Evolutionary conservation across 1,140 invertebrate species (phyloP), one percentile per base, ranked within the genome.

Genomic region (Papilio dardanus): DNA sequence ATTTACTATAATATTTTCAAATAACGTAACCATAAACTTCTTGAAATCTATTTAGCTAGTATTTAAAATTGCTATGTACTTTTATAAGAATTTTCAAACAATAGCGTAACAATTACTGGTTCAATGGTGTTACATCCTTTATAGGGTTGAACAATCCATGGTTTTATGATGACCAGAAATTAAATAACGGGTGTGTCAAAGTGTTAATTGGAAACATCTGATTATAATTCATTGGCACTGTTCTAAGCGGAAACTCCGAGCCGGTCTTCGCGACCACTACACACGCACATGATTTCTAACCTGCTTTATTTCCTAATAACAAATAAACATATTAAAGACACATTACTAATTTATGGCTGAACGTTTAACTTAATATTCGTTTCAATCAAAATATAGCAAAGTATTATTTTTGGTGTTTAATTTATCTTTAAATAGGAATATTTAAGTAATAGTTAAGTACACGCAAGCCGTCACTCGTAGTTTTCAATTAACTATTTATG

Each of bases 221-320:
- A 50, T 50, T 71, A 71, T 71, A 71, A 71, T 71, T 71, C 40
- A 46, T 37, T 42, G 3, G 35, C 42, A 50, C 21, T 30, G 69
- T 71, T 50, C 28, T 28, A 50, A 71, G 69, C 69, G 69, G 71
- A 73, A 73, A 30, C 30, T 30, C 42, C 71, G 71, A 73, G 71
- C 42, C 71, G 71, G 46, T 73, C 71, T 31, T 58, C 31, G 50
- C 46, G 71, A 58, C 71, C 71, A 73, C 71, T 46, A 50, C 33
- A 10, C 14, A 50, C 21, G 19, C 30, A 21, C 71, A 73, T 73
- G 71, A 73, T 58, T 58, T 73, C 71, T 33, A 73, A 73, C 71
- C 46, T 19, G 71, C 30, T 66, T 50, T 62, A 62, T 5, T 62
- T 62, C 24, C 10, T 5, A 62, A 62, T 28, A 28, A 62, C 24